Conservation (phyloP, 2,797 vertebrate genomes). For the Spizella passerina region DNA sequence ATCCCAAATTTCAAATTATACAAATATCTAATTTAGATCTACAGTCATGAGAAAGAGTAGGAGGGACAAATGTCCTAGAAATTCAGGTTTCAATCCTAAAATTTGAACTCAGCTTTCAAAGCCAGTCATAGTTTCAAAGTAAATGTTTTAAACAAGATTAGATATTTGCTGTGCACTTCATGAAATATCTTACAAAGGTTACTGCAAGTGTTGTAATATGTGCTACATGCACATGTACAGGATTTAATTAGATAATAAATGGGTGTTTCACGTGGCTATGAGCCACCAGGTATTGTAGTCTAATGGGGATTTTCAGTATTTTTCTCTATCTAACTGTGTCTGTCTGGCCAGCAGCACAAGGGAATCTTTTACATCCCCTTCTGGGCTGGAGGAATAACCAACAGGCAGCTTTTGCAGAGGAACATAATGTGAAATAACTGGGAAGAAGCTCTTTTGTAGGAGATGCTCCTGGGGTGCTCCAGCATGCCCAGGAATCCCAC, state of each 20-base stretch:
- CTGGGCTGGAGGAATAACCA: neutral
- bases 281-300: neutral
- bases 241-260: neutral
- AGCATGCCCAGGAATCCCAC: neutral
- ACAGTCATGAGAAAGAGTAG: neutral
- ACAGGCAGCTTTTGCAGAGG: neutral
- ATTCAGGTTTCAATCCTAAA: neutral
- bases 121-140: neutral
- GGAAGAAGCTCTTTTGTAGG: neutral
- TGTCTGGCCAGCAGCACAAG: neutral
- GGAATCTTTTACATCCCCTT: neutral
- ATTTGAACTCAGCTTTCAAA: neutral
- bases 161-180: neutral
- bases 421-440: neutral
- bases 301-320: neutral
- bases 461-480: neutral
- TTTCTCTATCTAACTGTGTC: neutral
- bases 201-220: neutral
- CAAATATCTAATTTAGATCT: neutral
- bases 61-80: neutral
- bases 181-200: neutral
- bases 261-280: neutral
- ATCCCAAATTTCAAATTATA: neutral
- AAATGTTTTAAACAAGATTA: neutral
- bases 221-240: neutral